These are phyloP conservation scores for Atherix ibis DNA, from an alignment of 2,888 invertebrate genomes.

Conservation along the genomic window DNA sequence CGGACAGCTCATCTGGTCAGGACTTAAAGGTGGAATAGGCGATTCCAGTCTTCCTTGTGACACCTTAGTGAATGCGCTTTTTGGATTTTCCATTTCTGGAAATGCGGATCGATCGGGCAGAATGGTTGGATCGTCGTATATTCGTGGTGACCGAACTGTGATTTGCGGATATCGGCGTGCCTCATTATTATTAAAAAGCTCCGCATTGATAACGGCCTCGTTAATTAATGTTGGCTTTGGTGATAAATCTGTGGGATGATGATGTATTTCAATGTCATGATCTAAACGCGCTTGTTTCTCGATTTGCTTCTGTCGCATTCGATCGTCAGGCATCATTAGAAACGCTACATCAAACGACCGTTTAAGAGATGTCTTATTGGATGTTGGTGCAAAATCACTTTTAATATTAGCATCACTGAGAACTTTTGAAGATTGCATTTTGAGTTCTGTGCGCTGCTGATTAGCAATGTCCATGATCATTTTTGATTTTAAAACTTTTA, in stretches of 20 bases:
- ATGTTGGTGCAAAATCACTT: constrained; percentile 24
- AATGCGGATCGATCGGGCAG: constrained; percentile 16
- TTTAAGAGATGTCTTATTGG: constrained; percentile 43
- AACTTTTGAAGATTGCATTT: constrained; percentile 31
- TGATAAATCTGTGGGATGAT: constrained; percentile 31
- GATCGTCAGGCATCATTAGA: constrained; percentile 74
- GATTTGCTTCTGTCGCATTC: constrained; percentile 45
- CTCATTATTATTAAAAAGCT: constrained; percentile 23
- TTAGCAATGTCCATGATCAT: constrained; percentile 51
- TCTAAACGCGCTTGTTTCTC: constrained; percentile 34
- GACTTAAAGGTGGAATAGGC: constrained; percentile 53
- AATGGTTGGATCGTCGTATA: constrained; percentile 31
- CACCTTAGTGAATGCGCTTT: constrained; percentile 79
- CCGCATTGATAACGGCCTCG: constrained; percentile 8
- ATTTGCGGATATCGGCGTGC: constrained; percentile 26
- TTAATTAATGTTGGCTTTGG: constrained; percentile 13
- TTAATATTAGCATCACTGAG: constrained; percentile 15
- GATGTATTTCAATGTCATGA: constrained; percentile 26
- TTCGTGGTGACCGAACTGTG: constrained; percentile 18
- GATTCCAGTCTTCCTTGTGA: constrained; percentile 22
- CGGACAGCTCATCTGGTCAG: constrained; percentile 60
- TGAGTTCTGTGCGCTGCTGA: constrained; percentile 32
- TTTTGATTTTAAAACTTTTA: constrained; percentile 10
- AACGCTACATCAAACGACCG: constrained; percentile 84
- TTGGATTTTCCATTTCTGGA: constrained; percentile 35